phyloP scores from a whole-genome alignment of 2,888 invertebrate species.

The Congeria kusceri region DNA sequence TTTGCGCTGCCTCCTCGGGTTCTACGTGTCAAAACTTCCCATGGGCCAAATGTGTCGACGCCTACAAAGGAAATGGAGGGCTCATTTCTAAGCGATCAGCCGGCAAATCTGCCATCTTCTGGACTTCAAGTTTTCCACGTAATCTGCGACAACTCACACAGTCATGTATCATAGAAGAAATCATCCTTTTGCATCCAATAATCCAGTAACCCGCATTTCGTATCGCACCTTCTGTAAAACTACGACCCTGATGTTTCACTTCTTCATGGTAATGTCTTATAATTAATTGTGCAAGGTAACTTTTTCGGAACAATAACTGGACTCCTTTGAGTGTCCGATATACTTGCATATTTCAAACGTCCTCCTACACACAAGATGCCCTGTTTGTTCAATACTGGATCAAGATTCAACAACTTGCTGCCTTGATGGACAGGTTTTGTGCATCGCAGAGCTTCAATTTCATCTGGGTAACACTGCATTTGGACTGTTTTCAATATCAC shows the following conservation, averaged over 20 bases:
- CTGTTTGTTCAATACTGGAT: too few species aligned
- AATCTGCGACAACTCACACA: slow-evolving; percentile 35
- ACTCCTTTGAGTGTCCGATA: too few species aligned
- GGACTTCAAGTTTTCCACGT: background rate
- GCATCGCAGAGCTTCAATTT: too few species aligned
- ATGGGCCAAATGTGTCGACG: slow-evolving; percentile 82
- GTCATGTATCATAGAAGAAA: slow-evolving; percentile 24
- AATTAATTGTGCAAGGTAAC: slow-evolving; percentile 29
- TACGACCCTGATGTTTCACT: slow-evolving; percentile 42
- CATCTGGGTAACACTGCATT: too few species aligned
- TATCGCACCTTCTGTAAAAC: slow-evolving; percentile 43
- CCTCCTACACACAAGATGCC: too few species aligned
- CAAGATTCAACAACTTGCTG: too few species aligned
- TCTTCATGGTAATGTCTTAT: slow-evolving; percentile 35
- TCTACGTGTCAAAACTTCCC: slow-evolving; percentile 34
- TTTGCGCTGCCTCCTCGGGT: slow-evolving; percentile 34
- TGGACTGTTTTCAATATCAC: too few species aligned
- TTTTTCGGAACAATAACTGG: slow-evolving; percentile 45
- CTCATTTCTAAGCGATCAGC: slow-evolving; percentile 15
- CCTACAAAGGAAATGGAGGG: slow-evolving; percentile 85
- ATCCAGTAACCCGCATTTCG: slow-evolving; percentile 41
- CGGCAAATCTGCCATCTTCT: slow-evolving; percentile 49
- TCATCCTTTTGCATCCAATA: slow-evolving; percentile 24
- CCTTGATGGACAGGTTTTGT: too few species aligned
- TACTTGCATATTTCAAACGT: too few species aligned